These are phyloP conservation scores for Rhingia rostrata DNA, from an alignment of 2,888 invertebrate genomes.

Conservation along the genomic window DNA sequence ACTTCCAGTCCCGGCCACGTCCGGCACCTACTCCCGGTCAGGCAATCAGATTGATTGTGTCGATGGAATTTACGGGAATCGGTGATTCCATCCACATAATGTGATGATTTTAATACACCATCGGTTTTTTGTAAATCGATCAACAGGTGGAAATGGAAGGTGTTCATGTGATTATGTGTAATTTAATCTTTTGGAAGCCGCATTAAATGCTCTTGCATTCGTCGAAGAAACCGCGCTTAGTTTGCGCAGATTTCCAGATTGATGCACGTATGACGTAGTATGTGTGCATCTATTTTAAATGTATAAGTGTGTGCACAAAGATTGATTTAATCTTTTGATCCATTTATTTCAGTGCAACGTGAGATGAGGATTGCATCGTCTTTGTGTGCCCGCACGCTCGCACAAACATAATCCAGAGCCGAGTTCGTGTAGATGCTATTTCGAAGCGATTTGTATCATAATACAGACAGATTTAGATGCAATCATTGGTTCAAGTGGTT, in stretches of 20 bases:
- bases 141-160: conserved; percentile 62
- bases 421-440: conserved; percentile 49
- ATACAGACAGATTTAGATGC: conserved; percentile 59
- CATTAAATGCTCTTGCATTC: conserved; percentile 46
- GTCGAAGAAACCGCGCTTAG: background rate
- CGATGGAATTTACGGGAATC: conserved; percentile 42
- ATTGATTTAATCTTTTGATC: conserved; percentile 61
- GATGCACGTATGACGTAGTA: background rate
- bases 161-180: conserved; percentile 63
- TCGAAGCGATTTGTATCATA: conserved; percentile 48
- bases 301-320: conserved; percentile 26
- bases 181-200: conserved; percentile 59
- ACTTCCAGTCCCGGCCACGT: no score
- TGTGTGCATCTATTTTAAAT: conserved; percentile 15
- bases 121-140: conserved; percentile 41
- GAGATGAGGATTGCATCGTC: conserved; percentile 36
- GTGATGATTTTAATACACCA: conserved; percentile 36
- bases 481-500: conserved; percentile 59
- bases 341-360: conserved; percentile 57
- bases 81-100: background rate
- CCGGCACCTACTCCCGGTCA: background rate
- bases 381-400: background rate
- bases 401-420: conserved; percentile 12
- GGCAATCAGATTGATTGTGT: conserved; percentile 44
- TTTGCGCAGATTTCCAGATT: background rate